These are phyloP conservation scores for Dysdera silvatica DNA, from an alignment of 1,140 invertebrate species.

Conservation along the genomic window DNA sequence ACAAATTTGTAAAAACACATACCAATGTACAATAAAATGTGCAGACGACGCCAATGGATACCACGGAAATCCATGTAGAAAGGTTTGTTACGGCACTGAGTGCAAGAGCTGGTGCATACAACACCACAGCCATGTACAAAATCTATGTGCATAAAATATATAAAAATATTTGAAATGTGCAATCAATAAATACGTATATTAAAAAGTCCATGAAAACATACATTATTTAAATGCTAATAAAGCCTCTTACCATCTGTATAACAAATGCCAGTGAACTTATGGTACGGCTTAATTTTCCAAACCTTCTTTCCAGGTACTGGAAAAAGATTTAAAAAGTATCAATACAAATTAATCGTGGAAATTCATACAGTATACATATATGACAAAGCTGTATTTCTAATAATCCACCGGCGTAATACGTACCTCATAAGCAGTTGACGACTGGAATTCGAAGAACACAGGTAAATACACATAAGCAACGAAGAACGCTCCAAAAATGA, in stretches of 20 bases:
- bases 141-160: slow-evolving; percentile 40
- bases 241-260: slow-evolving; percentile 60
- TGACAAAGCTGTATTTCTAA: too few species aligned
- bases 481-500: background rate
- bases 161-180: background rate
- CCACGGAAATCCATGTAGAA: slow-evolving; percentile 60
- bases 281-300: slow-evolving; percentile 59
- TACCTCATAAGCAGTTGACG: slow-evolving; percentile 82
- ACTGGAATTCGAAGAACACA: slow-evolving; percentile 75
- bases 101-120: slow-evolving; percentile 83
- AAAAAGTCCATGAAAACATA: too few species aligned
- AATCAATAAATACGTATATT: background rate
- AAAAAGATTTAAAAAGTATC: slow-evolving; percentile 25
- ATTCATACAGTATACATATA: background rate
- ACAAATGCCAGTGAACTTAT: slow-evolving; percentile 65
- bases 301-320: slow-evolving; percentile 70
- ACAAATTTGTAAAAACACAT: slow-evolving; percentile 43
- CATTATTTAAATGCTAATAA: too few species aligned
- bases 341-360: background rate
- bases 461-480: slow-evolving; percentile 66
- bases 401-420: too few species aligned
- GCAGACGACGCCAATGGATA: slow-evolving; percentile 69
- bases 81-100: slow-evolving; percentile 77
- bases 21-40: slow-evolving; percentile 59
- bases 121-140: slow-evolving; percentile 82